Conservation (phyloP, 2,888 invertebrate genomes). For the Ceriagrion tenellum region DNA sequence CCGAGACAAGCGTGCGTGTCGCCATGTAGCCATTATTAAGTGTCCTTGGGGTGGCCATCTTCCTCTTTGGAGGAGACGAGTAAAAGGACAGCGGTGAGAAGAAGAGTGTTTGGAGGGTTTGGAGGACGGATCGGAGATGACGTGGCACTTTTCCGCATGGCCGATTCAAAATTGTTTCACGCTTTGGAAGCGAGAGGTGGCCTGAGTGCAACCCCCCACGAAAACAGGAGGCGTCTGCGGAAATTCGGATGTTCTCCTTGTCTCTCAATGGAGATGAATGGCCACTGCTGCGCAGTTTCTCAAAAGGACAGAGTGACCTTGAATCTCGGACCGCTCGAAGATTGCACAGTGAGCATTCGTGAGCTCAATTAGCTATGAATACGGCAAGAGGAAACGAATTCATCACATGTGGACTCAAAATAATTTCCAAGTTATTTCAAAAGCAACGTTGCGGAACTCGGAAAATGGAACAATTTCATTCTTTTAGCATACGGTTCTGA, state of each 20-base stretch:
- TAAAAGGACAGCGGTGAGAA: neutral
- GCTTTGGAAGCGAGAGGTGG: neutral
- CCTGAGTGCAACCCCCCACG: conserved; percentile 68
- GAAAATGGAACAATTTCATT: too few species aligned
- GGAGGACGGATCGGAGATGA: neutral
- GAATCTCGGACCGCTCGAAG: neutral
- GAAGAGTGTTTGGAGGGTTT: neutral
- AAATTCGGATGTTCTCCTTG: neutral
- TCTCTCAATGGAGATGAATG: neutral
- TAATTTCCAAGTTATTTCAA: too few species aligned
- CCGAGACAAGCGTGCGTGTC: neutral
- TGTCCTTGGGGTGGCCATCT: neutral
- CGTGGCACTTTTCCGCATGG: neutral
- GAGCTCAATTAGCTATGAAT: neutral
- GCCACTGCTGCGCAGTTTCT: neutral
- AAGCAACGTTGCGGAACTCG: too few species aligned
- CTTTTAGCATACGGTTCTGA: too few species aligned
- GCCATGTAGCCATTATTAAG: too few species aligned
- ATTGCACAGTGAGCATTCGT: neutral
- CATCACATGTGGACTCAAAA: too few species aligned
- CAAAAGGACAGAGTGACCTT: neutral
- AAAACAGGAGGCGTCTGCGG: conserved; percentile 6
- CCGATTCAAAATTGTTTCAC: conserved; percentile 5
- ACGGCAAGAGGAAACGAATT: too few species aligned
- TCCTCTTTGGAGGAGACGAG: neutral